Conservation (phyloP, 2,888 invertebrate genomes). For the Pyrrhosoma nymphula region DNA sequence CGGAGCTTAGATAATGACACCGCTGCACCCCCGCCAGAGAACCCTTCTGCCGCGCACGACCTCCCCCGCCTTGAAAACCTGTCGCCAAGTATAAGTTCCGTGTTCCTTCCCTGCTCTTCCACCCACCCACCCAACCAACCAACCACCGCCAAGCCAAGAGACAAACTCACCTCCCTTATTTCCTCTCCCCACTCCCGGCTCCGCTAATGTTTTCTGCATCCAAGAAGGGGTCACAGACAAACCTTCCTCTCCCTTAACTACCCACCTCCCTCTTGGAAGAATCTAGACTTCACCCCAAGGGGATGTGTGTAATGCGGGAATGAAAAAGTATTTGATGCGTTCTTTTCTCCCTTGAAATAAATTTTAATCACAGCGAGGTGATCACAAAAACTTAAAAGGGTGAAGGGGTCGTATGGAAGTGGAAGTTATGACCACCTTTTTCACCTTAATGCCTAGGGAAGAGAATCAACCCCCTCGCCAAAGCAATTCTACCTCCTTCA, state of each 20-base stretch:
- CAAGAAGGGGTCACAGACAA: neutral
- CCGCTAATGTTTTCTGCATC: neutral
- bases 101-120: neutral
- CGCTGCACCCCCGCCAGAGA: neutral
- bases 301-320: neutral
- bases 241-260: neutral
- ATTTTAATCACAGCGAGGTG: neutral
- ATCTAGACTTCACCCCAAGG: neutral
- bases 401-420: no score
- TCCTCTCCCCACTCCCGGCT: neutral
- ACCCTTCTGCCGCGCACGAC: neutral
- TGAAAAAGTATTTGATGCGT: neutral
- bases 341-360: neutral
- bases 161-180: neutral
- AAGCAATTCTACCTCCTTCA: no score
- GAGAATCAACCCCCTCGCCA: no score
- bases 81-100: neutral
- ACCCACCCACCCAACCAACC: neutral
- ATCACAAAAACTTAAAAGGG: neutral
- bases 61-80: neutral
- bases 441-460: no score
- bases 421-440: no score
- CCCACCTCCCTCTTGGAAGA: neutral
- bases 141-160: neutral
- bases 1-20: slow-evolving; percentile 29